phyloP scores from a whole-genome alignment of 2,113 vertebrate species.

The Leptocoma aspasia region DNA sequence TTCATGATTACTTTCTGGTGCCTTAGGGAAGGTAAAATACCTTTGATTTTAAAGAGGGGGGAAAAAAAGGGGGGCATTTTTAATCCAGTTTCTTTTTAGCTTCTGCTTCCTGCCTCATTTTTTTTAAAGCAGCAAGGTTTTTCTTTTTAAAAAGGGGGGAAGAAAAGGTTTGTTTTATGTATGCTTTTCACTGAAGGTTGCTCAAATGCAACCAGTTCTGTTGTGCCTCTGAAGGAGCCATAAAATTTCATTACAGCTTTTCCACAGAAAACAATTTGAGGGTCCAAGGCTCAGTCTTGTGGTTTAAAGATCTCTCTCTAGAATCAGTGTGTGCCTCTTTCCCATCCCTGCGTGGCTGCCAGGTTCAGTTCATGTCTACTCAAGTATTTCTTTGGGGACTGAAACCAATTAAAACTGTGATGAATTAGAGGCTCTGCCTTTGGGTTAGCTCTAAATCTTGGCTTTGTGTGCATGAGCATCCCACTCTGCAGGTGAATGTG shows the following conservation, averaged over 20 bases:
- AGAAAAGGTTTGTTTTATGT: background rate
- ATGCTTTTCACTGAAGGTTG: background rate
- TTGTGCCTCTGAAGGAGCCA: background rate
- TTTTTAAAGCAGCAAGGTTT: background rate
- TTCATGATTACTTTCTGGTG: background rate
- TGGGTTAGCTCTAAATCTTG: background rate
- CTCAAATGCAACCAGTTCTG: background rate
- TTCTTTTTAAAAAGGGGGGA: background rate
- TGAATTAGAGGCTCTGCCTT: background rate
- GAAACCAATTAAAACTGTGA: constrained; percentile 2
- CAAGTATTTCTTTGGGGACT: background rate
- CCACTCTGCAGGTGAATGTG: background rate
- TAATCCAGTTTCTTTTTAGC: background rate
- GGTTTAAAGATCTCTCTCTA: background rate
- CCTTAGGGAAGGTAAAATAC: background rate
- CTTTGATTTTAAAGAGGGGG: background rate
- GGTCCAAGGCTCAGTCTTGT: background rate
- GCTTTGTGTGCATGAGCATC: background rate
- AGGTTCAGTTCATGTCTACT: background rate
- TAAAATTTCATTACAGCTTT: background rate
- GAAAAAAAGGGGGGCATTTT: background rate
- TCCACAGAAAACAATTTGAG: background rate
- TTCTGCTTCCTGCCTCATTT: background rate
- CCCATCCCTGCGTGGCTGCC: background rate
- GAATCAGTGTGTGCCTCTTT: background rate